phyloP scores from a whole-genome alignment of 2,113 vertebrate species.

The Heterocephalus glaber region DNA sequence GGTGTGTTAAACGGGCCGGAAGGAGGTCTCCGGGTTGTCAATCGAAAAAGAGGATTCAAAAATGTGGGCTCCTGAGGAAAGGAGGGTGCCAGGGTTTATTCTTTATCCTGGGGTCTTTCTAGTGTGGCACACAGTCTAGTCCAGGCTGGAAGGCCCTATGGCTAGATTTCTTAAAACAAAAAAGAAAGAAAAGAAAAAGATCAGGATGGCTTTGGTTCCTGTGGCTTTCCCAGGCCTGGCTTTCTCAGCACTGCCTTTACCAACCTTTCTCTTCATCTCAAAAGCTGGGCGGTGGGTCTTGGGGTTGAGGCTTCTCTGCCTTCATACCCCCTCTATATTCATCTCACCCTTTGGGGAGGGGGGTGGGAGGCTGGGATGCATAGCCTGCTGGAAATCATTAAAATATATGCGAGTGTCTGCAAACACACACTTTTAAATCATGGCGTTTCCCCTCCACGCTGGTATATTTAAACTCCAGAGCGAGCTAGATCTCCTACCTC shows the following conservation, averaged over 20 bases:
- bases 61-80: conserved; percentile 70
- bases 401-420: conserved; percentile 85
- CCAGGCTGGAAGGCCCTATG: not conserved
- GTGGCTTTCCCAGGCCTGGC: conserved; percentile 42
- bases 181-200: not conserved
- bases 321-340: not conserved
- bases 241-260: conserved; percentile 24
- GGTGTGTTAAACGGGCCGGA: conserved; percentile 83
- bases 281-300: conserved; percentile 31
- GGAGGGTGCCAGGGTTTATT: not conserved
- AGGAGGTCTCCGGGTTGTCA: conserved; percentile 81
- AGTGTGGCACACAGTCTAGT: not conserved
- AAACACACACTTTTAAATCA: conserved; percentile 86
- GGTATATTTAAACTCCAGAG: conserved; percentile 82
- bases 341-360: conserved; percentile 68
- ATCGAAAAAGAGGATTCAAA: conserved; percentile 63
- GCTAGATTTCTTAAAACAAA: not conserved
- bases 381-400: conserved; percentile 87
- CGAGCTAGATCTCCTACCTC: conserved; percentile 74
- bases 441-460: conserved; percentile 81
- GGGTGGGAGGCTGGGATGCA: conserved; percentile 82
- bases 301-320: not conserved
- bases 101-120: not conserved
- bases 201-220: conserved; percentile 1
- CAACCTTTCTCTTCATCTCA: conserved; percentile 26